A percentile compares a stretch with the other conserved stretches of the same genome.
phyloP scores from a whole-genome alignment of 2,888 invertebrate species.

The Nycteola revayana region DNA sequence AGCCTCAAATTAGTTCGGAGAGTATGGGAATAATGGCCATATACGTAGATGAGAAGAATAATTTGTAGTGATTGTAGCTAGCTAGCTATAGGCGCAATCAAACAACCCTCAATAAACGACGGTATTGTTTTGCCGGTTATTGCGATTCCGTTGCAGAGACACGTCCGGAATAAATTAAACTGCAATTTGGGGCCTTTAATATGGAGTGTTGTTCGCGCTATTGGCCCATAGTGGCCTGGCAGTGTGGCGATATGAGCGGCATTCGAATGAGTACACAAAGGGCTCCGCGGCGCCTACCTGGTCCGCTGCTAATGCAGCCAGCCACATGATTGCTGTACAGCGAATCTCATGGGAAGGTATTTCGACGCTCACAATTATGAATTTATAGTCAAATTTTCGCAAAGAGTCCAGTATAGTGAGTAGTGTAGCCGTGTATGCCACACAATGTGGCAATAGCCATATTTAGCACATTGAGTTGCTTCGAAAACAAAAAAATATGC shows the following conservation, averaged over 20 bases:
- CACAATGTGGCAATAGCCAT: too few species aligned
- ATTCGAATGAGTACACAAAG: conserved; percentile 76
- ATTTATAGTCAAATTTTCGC: conserved; percentile 28
- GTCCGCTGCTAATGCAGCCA: conserved; percentile 62
- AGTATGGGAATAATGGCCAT: conserved; percentile 8
- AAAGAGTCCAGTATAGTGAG: too few species aligned
- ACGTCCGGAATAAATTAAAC: conserved; percentile 80
- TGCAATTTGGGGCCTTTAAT: conserved; percentile 79
- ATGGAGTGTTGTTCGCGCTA: conserved; percentile 76
- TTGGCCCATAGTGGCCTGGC: conserved; percentile 64
- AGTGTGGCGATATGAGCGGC: conserved; percentile 68
- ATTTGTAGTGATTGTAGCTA: conserved; percentile 22
- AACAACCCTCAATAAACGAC: conserved; percentile 63
- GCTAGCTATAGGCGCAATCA: conserved; percentile 54
- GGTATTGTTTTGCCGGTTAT: conserved; percentile 77
- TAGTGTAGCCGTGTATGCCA: too few species aligned
- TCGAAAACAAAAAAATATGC: too few species aligned
- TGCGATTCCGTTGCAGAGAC: conserved; percentile 78
- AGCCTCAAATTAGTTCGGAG: not conserved
- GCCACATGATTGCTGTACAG: conserved; percentile 56
- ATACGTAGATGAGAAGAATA: conserved; percentile 6
- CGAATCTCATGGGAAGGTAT: conserved; percentile 43
- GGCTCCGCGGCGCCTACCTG: conserved; percentile 45
- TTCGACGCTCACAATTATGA: conserved; percentile 35
- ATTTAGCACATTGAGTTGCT: too few species aligned